These are phyloP conservation scores for Holothuria scabra DNA, from an alignment of 53 echinoderm and acorn worm species.

Conservation along the genomic window DNA sequence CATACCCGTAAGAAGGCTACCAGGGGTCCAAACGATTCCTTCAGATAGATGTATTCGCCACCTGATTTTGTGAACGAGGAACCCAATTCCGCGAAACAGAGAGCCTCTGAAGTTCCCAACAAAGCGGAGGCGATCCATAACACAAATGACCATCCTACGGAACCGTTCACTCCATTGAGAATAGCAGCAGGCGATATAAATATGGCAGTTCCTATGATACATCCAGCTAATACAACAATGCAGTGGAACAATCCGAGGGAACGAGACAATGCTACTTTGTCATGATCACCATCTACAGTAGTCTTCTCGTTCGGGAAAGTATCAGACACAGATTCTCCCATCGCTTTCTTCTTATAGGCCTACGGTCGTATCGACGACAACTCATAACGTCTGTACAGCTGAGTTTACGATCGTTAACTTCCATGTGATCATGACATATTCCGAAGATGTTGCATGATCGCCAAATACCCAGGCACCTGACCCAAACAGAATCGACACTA, in stretches of 20 bases:
- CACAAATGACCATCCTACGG: constrained; percentile 56
- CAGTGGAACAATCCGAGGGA: constrained; percentile 61
- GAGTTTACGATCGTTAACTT: too few relatives aligned
- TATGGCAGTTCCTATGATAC: constrained; percentile 70
- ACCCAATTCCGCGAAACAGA: constrained; percentile 74
- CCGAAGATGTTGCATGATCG: too few relatives aligned
- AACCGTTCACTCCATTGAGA: constrained; percentile 51
- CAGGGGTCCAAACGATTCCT: constrained; percentile 54
- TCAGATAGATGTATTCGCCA: constrained; percentile 67
- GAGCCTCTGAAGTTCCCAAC: constrained; percentile 58
- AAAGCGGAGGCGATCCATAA: constrained; percentile 51
- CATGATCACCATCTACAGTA: not conserved
- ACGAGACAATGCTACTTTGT: constrained; percentile 54
- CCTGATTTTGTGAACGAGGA: constrained; percentile 75
- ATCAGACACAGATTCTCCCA: too few relatives aligned
- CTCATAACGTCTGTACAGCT: too few relatives aligned
- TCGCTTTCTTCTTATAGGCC: too few relatives aligned
- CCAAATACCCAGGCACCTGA: too few relatives aligned
- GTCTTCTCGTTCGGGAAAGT: too few relatives aligned
- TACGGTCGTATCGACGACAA: too few relatives aligned
- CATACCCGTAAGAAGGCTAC: constrained; percentile 61
- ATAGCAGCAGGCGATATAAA: constrained; percentile 72
- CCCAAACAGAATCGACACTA: too few relatives aligned
- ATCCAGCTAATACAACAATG: constrained; percentile 68
- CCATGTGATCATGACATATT: too few relatives aligned